phyloP scores from a whole-genome alignment of 2,888 invertebrate genomes.

The Oscheius sp. region DNA sequence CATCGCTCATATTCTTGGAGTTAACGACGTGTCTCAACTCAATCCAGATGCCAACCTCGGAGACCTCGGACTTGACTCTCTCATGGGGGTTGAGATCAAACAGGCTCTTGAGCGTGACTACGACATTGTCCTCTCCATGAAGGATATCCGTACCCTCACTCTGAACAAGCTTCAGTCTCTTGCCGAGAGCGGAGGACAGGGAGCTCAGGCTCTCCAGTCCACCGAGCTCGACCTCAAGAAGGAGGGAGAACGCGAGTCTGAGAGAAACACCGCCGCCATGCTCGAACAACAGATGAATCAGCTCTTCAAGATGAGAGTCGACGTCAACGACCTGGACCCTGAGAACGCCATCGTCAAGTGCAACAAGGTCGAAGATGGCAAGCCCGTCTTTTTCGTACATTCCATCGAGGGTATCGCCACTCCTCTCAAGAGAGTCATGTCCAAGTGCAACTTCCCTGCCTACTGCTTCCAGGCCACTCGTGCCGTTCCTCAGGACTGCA shows the following conservation, averaged over 20 bases:
- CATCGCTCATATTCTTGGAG: slow-evolving; percentile 77
- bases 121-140: slow-evolving; percentile 88
- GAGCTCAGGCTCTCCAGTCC: slow-evolving; percentile 63
- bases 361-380: slow-evolving; percentile 70
- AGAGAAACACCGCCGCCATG: slow-evolving; percentile 68
- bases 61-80: slow-evolving; percentile 95
- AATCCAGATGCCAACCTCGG: slow-evolving; percentile 85
- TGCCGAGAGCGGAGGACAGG: slow-evolving; percentile 70
- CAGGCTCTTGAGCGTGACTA: slow-evolving; percentile 79
- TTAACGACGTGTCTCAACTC: slow-evolving; percentile 87
- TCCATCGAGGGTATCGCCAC: slow-evolving; percentile 85
- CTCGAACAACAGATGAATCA: slow-evolving; percentile 73
- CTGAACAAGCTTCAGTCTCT: slow-evolving; percentile 82
- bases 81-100: slow-evolving; percentile 99
- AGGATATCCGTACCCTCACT: slow-evolving; percentile 79
- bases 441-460: slow-evolving; percentile 77
- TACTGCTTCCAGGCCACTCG: slow-evolving; percentile 73
- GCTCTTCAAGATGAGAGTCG: slow-evolving; percentile 73
- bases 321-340: slow-evolving; percentile 77
- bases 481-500: slow-evolving; percentile 70
- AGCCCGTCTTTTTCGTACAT: slow-evolving; percentile 79
- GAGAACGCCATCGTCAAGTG: slow-evolving; percentile 72
- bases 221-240: slow-evolving; percentile 69
- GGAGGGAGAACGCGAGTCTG: slow-evolving; percentile 67
- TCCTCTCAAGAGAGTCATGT: slow-evolving; percentile 78